A percentile compares a stretch with the other conserved stretches of the same genome.
Evolutionary conservation across 1,140 invertebrate species (phyloP).

Genomic region (Dysdera silvatica): DNA sequence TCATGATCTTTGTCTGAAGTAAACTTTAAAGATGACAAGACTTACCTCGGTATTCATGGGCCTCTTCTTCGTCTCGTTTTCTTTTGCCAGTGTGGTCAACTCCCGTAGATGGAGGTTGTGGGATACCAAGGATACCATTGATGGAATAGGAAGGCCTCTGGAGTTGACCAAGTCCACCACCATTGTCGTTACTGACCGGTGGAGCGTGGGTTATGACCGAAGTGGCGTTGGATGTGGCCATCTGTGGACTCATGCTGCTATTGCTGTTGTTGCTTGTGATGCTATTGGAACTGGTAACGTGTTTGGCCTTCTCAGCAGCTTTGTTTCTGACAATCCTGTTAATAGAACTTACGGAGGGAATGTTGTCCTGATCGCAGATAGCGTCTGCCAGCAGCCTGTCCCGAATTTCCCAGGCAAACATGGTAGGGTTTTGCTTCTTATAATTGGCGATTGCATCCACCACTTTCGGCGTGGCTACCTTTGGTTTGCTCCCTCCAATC

Average conservation of each 20-base stretch:
- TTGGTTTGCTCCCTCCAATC: conserved; percentile 97
- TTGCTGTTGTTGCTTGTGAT: conserved; percentile 56
- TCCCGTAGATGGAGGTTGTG: conserved; percentile 53
- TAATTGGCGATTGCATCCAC: conserved; percentile 97
- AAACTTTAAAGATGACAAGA: too few species aligned
- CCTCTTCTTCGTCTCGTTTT: conserved; percentile 62
- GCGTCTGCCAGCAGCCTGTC: conserved; percentile 91
- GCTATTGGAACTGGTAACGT: conserved; percentile 39
- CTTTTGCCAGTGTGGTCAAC: conserved; percentile 58
- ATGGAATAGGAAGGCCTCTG: conserved; percentile 70
- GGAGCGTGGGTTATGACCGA: conserved; percentile 41
- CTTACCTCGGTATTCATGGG: too few species aligned
- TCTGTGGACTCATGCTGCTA: conserved; percentile 15
- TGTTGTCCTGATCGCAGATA: conserved; percentile 97
- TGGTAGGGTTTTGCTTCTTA: conserved; percentile 97
- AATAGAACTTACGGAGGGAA: conserved; percentile 96
- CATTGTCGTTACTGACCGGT: conserved; percentile 50
- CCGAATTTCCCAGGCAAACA: conserved; percentile 99
- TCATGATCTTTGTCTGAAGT: too few species aligned
- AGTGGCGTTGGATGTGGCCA: conserved; percentile 6
- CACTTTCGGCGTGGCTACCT: conserved; percentile 96
- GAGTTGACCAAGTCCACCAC: conserved; percentile 51
- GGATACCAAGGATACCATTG: conserved; percentile 86
- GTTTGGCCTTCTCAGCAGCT: conserved; percentile 89
- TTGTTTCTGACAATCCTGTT: conserved; percentile 97